phyloP scores from a whole-genome alignment of 2,888 invertebrate species.

The Tetanocera ferruginea region DNA sequence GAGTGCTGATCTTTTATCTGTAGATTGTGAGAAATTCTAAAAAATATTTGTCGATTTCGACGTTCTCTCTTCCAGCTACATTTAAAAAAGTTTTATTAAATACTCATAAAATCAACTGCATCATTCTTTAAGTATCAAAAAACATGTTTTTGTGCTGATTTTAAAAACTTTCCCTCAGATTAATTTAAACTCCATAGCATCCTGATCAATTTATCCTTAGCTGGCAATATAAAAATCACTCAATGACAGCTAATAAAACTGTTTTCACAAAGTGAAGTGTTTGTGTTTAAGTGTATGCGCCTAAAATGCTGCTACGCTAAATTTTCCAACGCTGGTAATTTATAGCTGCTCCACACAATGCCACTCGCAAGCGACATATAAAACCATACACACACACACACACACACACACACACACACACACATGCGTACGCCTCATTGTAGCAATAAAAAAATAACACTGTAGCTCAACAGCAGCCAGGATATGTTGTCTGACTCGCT shows the following conservation, averaged over 20 bases:
- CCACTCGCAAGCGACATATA: background rate
- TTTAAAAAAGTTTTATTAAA: too few species aligned
- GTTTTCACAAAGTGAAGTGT: background rate
- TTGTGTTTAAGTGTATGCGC: background rate
- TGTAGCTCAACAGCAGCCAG: background rate
- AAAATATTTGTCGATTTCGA: too few species aligned
- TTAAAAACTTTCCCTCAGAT: too few species aligned
- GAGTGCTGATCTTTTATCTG: too few species aligned
- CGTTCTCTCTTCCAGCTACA: too few species aligned
- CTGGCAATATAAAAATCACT: slow-evolving; percentile 5
- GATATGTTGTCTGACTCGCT: background rate
- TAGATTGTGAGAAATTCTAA: too few species aligned
- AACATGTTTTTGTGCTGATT: too few species aligned
- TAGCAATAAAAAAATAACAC: too few species aligned
- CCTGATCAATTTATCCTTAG: too few species aligned
- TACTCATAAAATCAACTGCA: too few species aligned
- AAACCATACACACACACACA: background rate
- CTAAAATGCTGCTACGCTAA: background rate
- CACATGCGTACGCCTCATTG: background rate
- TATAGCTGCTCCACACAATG: slow-evolving; percentile 6
- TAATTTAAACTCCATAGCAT: too few species aligned
- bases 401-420: background rate
- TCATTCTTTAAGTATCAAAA: too few species aligned
- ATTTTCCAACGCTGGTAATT: background rate
- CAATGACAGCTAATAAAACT: background rate